Percentiles rank a stretch among this genome's conserved stretches.
phyloP scores from a whole-genome alignment of 1,140 invertebrate species.

The Apis dorsata region DNA sequence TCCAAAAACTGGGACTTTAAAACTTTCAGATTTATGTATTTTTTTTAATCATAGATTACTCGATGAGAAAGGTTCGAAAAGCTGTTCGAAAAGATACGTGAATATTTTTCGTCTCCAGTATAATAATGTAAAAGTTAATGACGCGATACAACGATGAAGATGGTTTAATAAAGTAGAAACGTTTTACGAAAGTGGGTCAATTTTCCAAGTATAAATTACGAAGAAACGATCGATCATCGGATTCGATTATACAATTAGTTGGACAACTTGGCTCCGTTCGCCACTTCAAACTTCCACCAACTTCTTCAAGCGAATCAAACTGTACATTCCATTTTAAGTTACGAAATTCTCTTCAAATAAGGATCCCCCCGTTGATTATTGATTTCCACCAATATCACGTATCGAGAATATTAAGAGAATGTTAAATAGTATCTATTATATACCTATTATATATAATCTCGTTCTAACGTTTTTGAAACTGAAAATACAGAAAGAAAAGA shows the following conservation, averaged over 20 bases:
- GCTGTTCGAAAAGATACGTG: background rate
- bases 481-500: background rate
- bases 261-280: constrained; percentile 17
- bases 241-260: constrained; percentile 31
- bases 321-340: constrained; percentile 13
- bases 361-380: constrained; percentile 10
- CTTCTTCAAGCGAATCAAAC: background rate
- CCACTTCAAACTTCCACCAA: background rate
- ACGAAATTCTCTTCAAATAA: constrained; percentile 17
- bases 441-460: too few species aligned
- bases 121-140: background rate
- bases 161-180: background rate
- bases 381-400: background rate
- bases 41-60: background rate
- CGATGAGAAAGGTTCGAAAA: background rate
- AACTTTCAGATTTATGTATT: too few species aligned
- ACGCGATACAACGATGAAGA: background rate
- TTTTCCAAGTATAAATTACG: constrained; percentile 2
- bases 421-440: background rate
- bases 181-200: background rate
- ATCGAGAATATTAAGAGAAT: background rate
- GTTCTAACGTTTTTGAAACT: background rate
- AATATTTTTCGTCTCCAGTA: background rate
- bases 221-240: constrained; percentile 16
- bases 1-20: too few species aligned